A percentile compares a stretch with the other conserved stretches of the same genome.
Evolutionary conservation across 2,113 vertebrate genomes (phyloP).

Genomic region (Tenebrosternarchus preto): DNA sequence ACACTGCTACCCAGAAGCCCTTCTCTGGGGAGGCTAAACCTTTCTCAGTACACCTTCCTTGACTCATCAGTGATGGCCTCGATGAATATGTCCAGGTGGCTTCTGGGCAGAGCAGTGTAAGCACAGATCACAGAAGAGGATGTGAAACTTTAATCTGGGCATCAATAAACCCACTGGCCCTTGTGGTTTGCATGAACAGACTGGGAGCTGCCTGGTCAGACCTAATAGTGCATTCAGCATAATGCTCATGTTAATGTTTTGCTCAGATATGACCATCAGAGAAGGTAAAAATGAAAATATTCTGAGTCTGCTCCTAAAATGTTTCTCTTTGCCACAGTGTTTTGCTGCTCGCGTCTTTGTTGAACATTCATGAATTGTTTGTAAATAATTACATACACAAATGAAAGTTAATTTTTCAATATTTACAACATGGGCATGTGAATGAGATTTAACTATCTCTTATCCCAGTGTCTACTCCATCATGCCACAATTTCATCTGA

Average conservation of each 20-base stretch:
- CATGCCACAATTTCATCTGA: too few relatives aligned
- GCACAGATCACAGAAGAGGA: not conserved
- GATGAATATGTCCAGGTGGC: conserved; percentile 30
- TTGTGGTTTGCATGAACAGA: not conserved
- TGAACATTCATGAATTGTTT: too few relatives aligned
- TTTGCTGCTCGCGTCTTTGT: too few relatives aligned
- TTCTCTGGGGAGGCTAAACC: conserved; percentile 30
- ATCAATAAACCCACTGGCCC: not conserved
- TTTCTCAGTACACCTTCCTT: conserved; percentile 20
- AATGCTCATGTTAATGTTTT: not conserved
- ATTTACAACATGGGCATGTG: too few relatives aligned
- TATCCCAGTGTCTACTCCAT: too few relatives aligned
- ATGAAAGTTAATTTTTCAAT: too few relatives aligned
- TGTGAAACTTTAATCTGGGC: conserved; percentile 18
- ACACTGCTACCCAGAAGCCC: conserved; percentile 36
- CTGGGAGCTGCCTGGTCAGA: not conserved
- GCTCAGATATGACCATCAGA: not conserved
- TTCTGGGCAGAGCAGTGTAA: not conserved
- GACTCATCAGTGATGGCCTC: conserved; percentile 3
- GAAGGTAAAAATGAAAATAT: not conserved
- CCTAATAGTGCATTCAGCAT: not conserved
- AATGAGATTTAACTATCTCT: too few relatives aligned
- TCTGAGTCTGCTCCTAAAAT: not conserved
- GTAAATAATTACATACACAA: too few relatives aligned
- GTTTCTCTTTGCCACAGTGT: not conserved